Percentiles rank a stretch among this genome's conserved stretches.
Evolutionary conservation across 2,797 vertebrate genomes (phyloP).

Genomic region (Myotis planiceps): DNA sequence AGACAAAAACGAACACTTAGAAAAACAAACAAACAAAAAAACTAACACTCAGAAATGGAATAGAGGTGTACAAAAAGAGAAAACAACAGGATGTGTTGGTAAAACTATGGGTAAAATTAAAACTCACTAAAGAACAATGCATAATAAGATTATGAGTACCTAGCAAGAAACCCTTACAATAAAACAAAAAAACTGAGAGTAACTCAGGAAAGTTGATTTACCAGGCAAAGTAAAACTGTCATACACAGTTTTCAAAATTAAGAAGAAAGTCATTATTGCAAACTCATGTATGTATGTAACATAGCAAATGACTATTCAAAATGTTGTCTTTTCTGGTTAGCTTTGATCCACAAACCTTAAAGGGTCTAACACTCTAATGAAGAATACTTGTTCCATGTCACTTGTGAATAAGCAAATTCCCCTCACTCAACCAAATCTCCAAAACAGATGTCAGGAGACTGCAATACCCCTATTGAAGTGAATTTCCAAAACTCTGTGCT

Average conservation of each 20-base stretch:
- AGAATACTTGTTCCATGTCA: not conserved
- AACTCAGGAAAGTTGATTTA: constrained; percentile 38
- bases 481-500: constrained; percentile 50
- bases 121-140: not conserved
- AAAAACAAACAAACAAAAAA: constrained; percentile 5
- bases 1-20: constrained; percentile 23
- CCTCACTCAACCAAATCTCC: constrained; percentile 29
- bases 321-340: constrained; percentile 23
- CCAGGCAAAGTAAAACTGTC: constrained; percentile 22
- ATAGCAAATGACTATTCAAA: constrained; percentile 46
- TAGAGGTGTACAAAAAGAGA: not conserved
- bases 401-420: constrained; percentile 28
- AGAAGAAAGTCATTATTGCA: not conserved
- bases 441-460: constrained; percentile 54
- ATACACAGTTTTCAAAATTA: constrained; percentile 33
- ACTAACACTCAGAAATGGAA: not conserved
- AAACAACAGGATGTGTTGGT: not conserved
- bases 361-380: not conserved
- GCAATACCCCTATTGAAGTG: constrained; percentile 10
- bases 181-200: not conserved
- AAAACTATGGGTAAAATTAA: constrained; percentile 42
- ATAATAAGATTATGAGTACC: not conserved
- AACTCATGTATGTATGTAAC: not conserved
- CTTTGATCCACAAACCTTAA: constrained; percentile 3
- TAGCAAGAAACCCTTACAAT: not conserved